phyloP scores from a whole-genome alignment of 2,797 vertebrate species.

The Anguilla obscura region DNA sequence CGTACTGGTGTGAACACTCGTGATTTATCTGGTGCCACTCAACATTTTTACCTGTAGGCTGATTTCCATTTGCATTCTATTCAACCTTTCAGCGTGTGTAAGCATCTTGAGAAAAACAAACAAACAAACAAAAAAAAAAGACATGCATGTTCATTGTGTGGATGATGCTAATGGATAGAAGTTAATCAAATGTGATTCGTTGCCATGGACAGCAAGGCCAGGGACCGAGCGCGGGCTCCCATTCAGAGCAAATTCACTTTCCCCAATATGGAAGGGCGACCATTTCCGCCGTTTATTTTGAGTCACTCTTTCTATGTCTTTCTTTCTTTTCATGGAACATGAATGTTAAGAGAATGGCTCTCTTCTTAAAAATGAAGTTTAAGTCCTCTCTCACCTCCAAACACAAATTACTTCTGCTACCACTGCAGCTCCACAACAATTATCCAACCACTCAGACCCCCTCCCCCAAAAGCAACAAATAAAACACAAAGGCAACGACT shows the following conservation, averaged over 20 bases:
- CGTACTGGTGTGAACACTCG: not conserved
- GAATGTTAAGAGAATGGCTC: not conserved
- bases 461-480: not conserved
- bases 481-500: not conserved
- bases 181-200: not conserved
- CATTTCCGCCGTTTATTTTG: not conserved
- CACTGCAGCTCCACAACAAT: not conserved
- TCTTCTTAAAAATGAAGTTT: too few species aligned
- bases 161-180: not conserved
- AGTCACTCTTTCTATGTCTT: not conserved
- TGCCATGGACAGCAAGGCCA: not conserved
- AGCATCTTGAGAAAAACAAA: not conserved
- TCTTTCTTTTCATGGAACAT: not conserved
- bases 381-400: not conserved
- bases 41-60: not conserved
- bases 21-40: not conserved
- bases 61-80: not conserved
- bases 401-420: not conserved
- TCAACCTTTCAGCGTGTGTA: not conserved
- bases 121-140: too few species aligned
- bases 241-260: not conserved
- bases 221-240: not conserved
- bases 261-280: not conserved
- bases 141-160: not conserved
- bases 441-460: not conserved